These are phyloP conservation scores for Agrotis segetum DNA, from an alignment of 2,888 invertebrate genomes.

Conservation along the genomic window DNA sequence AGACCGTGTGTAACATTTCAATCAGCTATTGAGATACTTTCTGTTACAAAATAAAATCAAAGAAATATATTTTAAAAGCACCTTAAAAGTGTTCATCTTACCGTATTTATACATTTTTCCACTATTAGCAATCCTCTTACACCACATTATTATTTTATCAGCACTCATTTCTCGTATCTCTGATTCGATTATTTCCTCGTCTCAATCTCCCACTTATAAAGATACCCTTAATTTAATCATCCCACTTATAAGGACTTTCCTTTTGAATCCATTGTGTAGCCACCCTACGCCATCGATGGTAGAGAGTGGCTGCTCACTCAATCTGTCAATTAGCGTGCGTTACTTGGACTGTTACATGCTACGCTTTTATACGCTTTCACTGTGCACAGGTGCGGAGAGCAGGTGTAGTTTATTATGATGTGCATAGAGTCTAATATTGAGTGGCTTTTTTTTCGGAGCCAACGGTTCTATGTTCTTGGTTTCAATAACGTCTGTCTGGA, in stretches of 20 bases:
- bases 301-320: conserved; percentile 81
- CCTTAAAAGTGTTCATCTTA: conserved; percentile 4
- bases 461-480: neutral
- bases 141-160: conserved; percentile 6
- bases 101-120: neutral
- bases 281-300: conserved; percentile 65
- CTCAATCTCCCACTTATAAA: conserved; percentile 21
- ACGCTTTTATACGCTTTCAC: conserved; percentile 61
- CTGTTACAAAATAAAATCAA: neutral
- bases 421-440: neutral
- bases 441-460: neutral
- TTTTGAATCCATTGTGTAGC: conserved; percentile 31
- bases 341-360: conserved; percentile 71
- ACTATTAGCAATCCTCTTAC: conserved; percentile 2
- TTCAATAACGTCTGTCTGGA: neutral
- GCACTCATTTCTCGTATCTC: conserved; percentile 12
- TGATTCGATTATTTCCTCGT: conserved; percentile 28
- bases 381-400: conserved; percentile 16
- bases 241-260: conserved; percentile 42
- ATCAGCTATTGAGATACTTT: neutral
- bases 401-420: conserved; percentile 30
- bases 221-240: conserved; percentile 48
- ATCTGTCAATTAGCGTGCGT: conserved; percentile 83
- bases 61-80: neutral
- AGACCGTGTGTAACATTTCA: no score